Evolutionary conservation across 2,888 invertebrate species (phyloP).

Genomic region (Acanthococcus lagerstroemiae): DNA sequence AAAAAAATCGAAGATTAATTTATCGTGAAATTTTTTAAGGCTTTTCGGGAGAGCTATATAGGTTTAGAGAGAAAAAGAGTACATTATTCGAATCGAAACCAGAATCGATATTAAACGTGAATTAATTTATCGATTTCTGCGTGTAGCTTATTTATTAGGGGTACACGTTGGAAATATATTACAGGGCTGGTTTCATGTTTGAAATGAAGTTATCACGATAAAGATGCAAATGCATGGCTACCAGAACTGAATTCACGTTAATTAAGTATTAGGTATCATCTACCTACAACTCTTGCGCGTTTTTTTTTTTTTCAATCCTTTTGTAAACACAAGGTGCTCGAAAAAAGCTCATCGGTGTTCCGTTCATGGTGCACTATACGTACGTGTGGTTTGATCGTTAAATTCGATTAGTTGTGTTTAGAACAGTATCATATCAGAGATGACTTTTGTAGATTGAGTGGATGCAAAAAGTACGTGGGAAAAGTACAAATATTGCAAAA

Average conservation of each 20-base stretch:
- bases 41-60: not conserved
- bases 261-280: constrained; percentile 30
- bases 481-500: too few species aligned
- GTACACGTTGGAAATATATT: constrained; percentile 28
- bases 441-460: too few species aligned
- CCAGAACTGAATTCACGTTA: constrained; percentile 29
- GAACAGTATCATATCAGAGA: too few species aligned
- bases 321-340: constrained; percentile 18
- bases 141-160: constrained; percentile 25
- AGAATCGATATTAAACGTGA: constrained; percentile 29
- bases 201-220: constrained; percentile 30
- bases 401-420: too few species aligned
- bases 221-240: constrained; percentile 29
- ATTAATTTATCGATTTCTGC: constrained; percentile 25
- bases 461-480: too few species aligned
- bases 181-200: constrained; percentile 29
- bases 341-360: too few species aligned
- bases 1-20: not conserved
- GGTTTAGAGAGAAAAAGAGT: not conserved
- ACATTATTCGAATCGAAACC: constrained; percentile 8
- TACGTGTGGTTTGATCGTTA: too few species aligned
- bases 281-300: constrained; percentile 23
- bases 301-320: constrained; percentile 10
- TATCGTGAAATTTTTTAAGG: not conserved
- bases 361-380: too few species aligned